These are phyloP conservation scores for Pterostichus madidus DNA, from an alignment of 2,888 invertebrate genomes.

Conservation along the genomic window DNA sequence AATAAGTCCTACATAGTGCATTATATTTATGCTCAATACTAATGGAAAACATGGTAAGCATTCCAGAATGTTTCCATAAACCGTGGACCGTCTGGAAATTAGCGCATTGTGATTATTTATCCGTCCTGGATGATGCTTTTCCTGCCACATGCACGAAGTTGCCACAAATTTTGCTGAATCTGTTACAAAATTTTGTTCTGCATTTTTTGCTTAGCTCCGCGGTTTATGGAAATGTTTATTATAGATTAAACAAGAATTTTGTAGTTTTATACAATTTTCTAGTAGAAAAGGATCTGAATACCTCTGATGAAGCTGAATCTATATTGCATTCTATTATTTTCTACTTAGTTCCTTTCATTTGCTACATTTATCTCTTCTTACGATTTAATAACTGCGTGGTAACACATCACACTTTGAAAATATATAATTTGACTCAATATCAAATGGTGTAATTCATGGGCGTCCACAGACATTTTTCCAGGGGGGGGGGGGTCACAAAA, in stretches of 20 bases:
- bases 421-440: too few relatives aligned
- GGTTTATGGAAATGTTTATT: constrained; percentile 24
- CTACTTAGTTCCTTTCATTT: constrained; percentile 2
- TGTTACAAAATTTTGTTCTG: constrained; percentile 4
- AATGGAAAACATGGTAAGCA: constrained; percentile 47
- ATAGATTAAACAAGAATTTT: constrained; percentile 46
- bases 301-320: constrained; percentile 37
- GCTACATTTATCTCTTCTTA: too few relatives aligned
- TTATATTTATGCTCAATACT: constrained; percentile 59
- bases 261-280: constrained; percentile 64
- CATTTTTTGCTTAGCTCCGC: constrained; percentile 22
- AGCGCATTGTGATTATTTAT: constrained; percentile 39
- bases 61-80: constrained; percentile 41
- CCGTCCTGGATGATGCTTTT: constrained; percentile 49
- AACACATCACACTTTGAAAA: too few relatives aligned
- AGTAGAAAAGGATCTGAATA: constrained; percentile 46
- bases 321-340: constrained; percentile 12
- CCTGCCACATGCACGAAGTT: constrained; percentile 33
- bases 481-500: too few relatives aligned
- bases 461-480: too few relatives aligned
- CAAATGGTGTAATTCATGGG: too few relatives aligned
- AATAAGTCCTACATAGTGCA: constrained; percentile 60
- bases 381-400: too few relatives aligned
- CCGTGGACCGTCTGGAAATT: background rate
- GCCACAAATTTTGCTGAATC: background rate